Evolutionary conservation across 1,140 invertebrate species (phyloP).

Genomic region (Pseudomyrmex sp.): DNA sequence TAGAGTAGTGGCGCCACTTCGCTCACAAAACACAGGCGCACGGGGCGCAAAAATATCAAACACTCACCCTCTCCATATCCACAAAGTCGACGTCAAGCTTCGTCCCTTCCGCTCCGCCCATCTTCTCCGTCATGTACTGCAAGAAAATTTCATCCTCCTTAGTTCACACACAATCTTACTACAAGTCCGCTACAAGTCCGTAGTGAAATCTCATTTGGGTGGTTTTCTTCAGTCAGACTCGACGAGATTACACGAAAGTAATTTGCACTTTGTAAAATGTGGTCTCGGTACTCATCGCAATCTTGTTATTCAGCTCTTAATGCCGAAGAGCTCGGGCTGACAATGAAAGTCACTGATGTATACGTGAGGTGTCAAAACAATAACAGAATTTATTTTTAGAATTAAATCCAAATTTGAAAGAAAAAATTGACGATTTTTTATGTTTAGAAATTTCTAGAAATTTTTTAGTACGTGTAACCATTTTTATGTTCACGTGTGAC

Average conservation of each 20-base stretch:
- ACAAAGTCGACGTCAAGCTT: slow-evolving; percentile 99
- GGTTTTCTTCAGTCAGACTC: background rate
- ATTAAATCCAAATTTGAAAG: background rate
- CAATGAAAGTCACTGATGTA: background rate
- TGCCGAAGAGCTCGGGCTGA: background rate
- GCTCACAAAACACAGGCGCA: background rate
- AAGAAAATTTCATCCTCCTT: slow-evolving; percentile 80
- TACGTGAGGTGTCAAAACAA: background rate
- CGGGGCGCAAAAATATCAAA: slow-evolving; percentile 1
- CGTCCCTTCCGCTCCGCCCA: slow-evolving; percentile 99
- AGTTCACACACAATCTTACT: background rate
- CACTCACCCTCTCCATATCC: slow-evolving; percentile 98
- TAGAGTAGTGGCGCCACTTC: background rate
- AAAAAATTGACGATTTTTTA: background rate
- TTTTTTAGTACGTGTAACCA: too few species aligned
- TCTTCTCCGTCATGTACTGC: slow-evolving; percentile 99
- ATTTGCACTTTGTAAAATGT: background rate
- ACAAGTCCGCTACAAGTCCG: too few species aligned
- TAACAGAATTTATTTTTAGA: background rate
- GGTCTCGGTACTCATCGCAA: background rate
- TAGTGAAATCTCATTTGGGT: too few species aligned
- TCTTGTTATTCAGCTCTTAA: background rate
- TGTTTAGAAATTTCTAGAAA: background rate
- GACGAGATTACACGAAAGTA: background rate
- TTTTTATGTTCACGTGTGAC: background rate